Evolutionary conservation across 2,888 invertebrate species (phyloP).

Genomic region (Gymnocheta viridis): DNA sequence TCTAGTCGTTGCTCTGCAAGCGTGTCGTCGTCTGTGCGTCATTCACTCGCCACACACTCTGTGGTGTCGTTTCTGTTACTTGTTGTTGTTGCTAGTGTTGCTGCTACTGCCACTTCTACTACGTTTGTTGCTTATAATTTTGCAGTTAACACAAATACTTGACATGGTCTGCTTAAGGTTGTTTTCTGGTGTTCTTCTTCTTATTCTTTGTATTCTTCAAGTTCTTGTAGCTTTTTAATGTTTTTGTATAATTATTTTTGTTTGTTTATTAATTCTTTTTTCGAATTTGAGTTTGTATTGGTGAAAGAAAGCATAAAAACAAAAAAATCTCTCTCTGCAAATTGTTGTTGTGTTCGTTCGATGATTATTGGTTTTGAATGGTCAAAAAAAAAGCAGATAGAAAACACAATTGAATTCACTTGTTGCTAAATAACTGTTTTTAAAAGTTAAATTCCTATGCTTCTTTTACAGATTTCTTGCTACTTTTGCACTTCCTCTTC

Average conservation of each 20-base stretch:
- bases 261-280: conserved; percentile 32
- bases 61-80: conserved; percentile 59
- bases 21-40: conserved; percentile 55
- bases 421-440: conserved; percentile 68
- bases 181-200: conserved; percentile 51
- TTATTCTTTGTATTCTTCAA: conserved; percentile 12
- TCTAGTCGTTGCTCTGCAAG: conserved; percentile 73
- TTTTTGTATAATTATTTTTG: conserved; percentile 3
- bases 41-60: conserved; percentile 54
- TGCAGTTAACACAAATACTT: conserved; percentile 63
- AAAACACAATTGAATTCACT: conserved; percentile 42
- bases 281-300: background rate
- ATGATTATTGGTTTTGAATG: conserved; percentile 44
- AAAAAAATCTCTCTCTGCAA: background rate
- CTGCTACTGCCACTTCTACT: conserved; percentile 25
- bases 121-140: conserved; percentile 30
- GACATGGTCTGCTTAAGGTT: conserved; percentile 69
- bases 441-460: conserved; percentile 28
- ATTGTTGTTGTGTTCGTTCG: conserved; percentile 26
- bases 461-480: conserved; percentile 10
- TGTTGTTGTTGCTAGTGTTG: conserved; percentile 42
- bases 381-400: background rate
- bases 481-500: conserved; percentile 31
- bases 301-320: conserved; percentile 6
- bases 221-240: conserved; percentile 32